These are phyloP conservation scores for Phrynocephalus guinanensis DNA, from an alignment of 2,797 vertebrate species.

Conservation along the genomic window DNA sequence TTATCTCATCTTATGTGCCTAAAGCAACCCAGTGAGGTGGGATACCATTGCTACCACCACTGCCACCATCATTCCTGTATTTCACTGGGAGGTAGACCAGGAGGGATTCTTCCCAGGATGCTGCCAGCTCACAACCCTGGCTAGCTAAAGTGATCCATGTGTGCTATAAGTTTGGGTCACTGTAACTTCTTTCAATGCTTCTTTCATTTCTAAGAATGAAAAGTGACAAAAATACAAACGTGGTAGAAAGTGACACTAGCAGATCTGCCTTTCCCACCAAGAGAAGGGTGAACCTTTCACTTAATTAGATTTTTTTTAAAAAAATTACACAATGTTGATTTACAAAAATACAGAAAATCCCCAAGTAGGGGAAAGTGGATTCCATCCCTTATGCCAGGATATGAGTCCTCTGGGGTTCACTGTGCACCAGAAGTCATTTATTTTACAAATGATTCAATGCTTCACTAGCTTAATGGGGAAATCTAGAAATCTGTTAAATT, in stretches of 20 bases:
- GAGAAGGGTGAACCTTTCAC: background rate
- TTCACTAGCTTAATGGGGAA: background rate
- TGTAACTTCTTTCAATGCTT: too few species aligned
- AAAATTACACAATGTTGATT: too few species aligned
- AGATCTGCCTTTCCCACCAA: background rate
- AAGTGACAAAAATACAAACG: background rate
- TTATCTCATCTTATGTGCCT: too few species aligned
- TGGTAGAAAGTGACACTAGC: background rate
- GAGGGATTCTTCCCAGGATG: too few species aligned
- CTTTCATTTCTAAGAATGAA: too few species aligned
- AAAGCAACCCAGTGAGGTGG: background rate
- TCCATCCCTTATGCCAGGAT: background rate
- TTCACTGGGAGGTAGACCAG: background rate
- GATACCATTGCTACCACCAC: background rate
- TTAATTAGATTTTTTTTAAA: background rate
- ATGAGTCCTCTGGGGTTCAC: too few species aligned
- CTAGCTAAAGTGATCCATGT: too few species aligned
- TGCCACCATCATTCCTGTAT: background rate
- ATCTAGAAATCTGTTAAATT: constrained; percentile 9
- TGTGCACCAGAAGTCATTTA: background rate
- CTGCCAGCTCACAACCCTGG: too few species aligned
- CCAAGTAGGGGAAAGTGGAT: too few species aligned
- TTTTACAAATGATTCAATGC: background rate
- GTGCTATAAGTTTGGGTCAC: too few species aligned
- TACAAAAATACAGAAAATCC: too few species aligned